Evolutionary conservation across 2,113 vertebrate genomes (phyloP).

Genomic region (Sakesphorus luctuosus): DNA sequence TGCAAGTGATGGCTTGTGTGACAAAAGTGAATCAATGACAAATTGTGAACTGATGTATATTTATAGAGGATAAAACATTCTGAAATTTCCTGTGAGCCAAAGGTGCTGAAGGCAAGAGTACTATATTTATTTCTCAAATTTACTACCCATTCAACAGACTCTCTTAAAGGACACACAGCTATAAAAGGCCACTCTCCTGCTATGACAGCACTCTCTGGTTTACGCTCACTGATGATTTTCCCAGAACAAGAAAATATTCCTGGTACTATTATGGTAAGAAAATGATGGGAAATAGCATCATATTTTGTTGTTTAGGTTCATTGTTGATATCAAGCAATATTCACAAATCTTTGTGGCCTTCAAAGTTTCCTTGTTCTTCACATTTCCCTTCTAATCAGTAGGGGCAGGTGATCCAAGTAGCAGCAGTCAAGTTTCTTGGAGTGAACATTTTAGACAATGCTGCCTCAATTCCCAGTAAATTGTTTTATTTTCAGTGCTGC

Average conservation of each 20-base stretch:
- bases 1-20: neutral
- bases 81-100: neutral
- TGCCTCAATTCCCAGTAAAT: neutral
- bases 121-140: conserved; percentile 1
- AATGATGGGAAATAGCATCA: neutral
- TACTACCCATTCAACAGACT: neutral
- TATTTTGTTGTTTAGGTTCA: neutral
- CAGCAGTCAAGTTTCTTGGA: neutral
- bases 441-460: neutral
- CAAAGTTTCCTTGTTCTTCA: neutral
- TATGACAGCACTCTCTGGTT: neutral
- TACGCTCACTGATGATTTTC: neutral
- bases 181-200: neutral
- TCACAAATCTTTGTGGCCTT: neutral
- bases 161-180: neutral
- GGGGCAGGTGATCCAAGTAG: neutral
- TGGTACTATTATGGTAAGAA: neutral
- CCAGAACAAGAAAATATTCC: neutral
- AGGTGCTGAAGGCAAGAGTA: neutral
- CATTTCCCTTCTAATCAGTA: neutral
- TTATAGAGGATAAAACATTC: neutral
- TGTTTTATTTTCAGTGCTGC: conserved; percentile 30
- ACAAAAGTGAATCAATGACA: neutral
- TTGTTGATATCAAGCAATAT: neutral
- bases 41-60: neutral